phyloP scores from a whole-genome alignment of 2,113 vertebrate genomes.

The Pterocles gutturalis region DNA sequence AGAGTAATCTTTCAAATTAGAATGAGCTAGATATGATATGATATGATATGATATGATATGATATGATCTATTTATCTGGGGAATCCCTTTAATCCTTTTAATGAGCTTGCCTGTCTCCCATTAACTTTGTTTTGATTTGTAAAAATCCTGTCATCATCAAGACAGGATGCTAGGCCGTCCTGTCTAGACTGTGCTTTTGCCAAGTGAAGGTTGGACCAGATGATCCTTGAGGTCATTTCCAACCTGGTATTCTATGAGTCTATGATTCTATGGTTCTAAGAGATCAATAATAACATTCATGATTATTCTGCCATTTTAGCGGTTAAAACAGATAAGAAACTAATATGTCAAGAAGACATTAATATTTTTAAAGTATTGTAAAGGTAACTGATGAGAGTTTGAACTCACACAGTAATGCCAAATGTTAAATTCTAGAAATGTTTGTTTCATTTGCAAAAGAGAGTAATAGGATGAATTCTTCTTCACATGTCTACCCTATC shows the following conservation, averaged over 20 bases:
- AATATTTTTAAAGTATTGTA: background rate
- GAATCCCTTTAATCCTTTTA: background rate
- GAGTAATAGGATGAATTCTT: background rate
- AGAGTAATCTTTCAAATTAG: background rate
- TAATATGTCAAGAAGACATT: background rate
- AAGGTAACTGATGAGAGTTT: background rate
- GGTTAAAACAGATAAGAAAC: background rate
- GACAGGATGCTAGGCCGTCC: too few species aligned
- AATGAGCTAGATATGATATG: background rate
- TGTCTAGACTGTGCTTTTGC: too few species aligned
- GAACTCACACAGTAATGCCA: background rate
- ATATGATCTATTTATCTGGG: background rate
- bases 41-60: too few species aligned
- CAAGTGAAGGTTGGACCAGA: too few species aligned
- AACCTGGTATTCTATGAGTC: too few species aligned
- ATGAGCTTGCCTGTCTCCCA: background rate
- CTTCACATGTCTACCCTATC: background rate
- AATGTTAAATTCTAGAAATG: background rate
- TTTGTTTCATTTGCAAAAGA: background rate
- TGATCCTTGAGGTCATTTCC: too few species aligned
- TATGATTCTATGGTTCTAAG: too few species aligned
- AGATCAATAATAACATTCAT: background rate
- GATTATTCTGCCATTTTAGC: background rate
- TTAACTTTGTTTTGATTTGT: background rate
- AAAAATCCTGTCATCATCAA: background rate